Conservation (phyloP, 37 sponge, comb jelly and placozoan species). For the Hormiphora californensis region DNA sequence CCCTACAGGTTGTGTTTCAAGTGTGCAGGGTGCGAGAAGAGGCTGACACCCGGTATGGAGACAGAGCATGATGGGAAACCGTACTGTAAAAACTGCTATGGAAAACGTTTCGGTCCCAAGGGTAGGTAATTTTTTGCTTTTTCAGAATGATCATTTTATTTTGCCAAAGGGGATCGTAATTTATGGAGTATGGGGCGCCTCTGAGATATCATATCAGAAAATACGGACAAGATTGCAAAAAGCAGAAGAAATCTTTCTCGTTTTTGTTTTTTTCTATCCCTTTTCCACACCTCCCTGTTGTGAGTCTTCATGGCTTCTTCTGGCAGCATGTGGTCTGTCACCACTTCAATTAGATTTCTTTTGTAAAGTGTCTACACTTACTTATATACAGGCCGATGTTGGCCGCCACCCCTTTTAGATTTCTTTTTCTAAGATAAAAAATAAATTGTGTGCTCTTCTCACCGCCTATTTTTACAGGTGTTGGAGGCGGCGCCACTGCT, state of each 20-base stretch:
- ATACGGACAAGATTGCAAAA: not conserved
- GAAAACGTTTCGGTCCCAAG: slow-evolving; percentile 65
- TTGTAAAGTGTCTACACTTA: not conserved
- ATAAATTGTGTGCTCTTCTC: too few relatives aligned
- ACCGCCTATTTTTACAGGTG: not conserved
- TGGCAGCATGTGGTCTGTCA: not conserved
- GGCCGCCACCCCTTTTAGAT: too few relatives aligned
- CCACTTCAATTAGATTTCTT: not conserved
- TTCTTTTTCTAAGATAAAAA: too few relatives aligned
- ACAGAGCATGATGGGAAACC: slow-evolving; percentile 50
- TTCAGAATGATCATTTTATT: too few relatives aligned
- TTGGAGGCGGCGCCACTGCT: slow-evolving; percentile 51
- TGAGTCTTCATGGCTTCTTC: too few relatives aligned
- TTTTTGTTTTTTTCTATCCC: slow-evolving; percentile 38
- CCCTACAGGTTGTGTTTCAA: slow-evolving; percentile 75
- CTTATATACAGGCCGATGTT: not conserved
- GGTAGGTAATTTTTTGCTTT: slow-evolving; percentile 56
- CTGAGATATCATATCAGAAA: not conserved
- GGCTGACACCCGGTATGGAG: slow-evolving; percentile 56
- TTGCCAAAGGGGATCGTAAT: too few relatives aligned
- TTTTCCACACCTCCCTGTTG: too few relatives aligned
- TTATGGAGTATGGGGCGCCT: too few relatives aligned
- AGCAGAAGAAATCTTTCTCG: not conserved
- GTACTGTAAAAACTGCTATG: slow-evolving; percentile 74
- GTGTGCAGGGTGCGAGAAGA: slow-evolving; percentile 70